Base-by-base conservation (phyloP, 2,888 invertebrate genomes). In the Drosophila acutilabella region DNA sequence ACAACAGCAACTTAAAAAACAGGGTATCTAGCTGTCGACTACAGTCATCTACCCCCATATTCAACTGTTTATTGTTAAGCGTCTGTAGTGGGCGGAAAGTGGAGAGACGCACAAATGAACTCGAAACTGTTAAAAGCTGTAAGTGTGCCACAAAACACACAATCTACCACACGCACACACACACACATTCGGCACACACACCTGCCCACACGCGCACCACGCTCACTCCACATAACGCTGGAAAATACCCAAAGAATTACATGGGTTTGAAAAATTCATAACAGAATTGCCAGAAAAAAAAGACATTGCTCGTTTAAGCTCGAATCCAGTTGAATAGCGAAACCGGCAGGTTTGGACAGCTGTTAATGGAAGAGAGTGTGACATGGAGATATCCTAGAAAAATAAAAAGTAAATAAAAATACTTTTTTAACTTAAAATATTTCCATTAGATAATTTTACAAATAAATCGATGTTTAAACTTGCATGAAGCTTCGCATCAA, bases 201-300 rank as follows among this genome's bases (percentile, higher is more conserved):
- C 41, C 42, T 36, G 40, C 41, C 54, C 41, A 16, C 4, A 16
- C 53, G n/a, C 16, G 18, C 20, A 3, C n/a, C 30, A 16, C 16
- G 41, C 20, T 20, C 20, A 38, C 36, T 48, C 14, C 14, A 7
- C 20, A 10, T 10, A 30, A 30, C 36, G 26, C 41, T 2, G 26
- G 16, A 26, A 41, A 40, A 41, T 23, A 40, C 10, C 48, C 40
- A 40, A 53, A 62, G 54, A 44, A 47, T 26, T 30, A 53, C 44
- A 42, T 60, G 67, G 68, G 71, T 70, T 77, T 79, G 70, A 69
- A 80, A 79, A 80, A 77, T 79, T 54, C 76, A 79, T 59, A 74
- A 60, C 52, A 62, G 56, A n/a, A 62, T 62, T 64, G 62, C 52
- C 64, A 57, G 64, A 73, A 81, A 66, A 71, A 81, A 44, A 26